Base-by-base conservation (phyloP, 2,888 invertebrate genomes). In the Neoaliturus tenellus region DNA sequence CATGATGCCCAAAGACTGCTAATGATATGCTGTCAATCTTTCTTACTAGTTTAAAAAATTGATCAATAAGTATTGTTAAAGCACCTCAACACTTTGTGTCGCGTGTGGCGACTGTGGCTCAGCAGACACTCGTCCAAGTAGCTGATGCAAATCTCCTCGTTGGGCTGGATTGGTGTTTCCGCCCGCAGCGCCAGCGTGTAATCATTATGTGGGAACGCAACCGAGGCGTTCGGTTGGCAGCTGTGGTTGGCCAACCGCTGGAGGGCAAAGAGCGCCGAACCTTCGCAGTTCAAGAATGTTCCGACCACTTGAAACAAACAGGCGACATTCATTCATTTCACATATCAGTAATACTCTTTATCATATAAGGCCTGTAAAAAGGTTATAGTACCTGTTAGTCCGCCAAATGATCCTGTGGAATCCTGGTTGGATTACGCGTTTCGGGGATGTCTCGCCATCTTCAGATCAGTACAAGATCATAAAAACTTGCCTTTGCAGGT, bases 241-340 rank as follows among this genome's bases (percentile, higher is more conserved):
- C 97, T 98, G 91, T 99, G 99, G 91, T 99, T 99, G 87, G 96
- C 95, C 62, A 95, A 93, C 89, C 98, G 98, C 89, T 98, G 98
- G n/a, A 96, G 89, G 31, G 92, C 90, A 90, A 95, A 99, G 0
- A 99, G 91, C 0, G 97, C 98, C 0, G 97, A 97, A 0, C 98
- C 98, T 92, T 98, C 98, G 87, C 95, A 97, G 90, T 98, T 97
- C 23, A 98, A 91, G 90, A 98, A 98, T 85, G 94, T 93, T 4
- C 96, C 94, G 39, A 91, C 91, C 90, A 89, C 90, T 91, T 85
- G 14, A 85, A 84, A 85, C 67, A 81, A 84, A 25, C n/a, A 84
- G 12, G 25, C 4, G 51, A 51, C 6, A 35, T 10, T 35, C 10
- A 35, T 35, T 35, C 4, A 55, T 55, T 55, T 20, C n/a, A n/a